phyloP scores from a whole-genome alignment of 2,888 invertebrate species.

The Macrosiphum euphorbiae region DNA sequence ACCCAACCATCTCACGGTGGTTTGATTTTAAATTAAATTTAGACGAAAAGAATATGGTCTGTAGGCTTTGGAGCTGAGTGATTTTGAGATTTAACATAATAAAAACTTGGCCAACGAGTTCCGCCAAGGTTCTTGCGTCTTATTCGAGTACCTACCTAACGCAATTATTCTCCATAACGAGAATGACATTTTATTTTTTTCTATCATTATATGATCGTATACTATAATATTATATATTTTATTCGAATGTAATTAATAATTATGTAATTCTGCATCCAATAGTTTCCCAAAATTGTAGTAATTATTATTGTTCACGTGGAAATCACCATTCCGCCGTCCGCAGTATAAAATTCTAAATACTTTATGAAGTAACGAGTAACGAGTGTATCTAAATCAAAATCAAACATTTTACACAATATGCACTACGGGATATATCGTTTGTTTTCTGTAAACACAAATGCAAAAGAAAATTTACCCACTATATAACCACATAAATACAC shows the following conservation, averaged over 20 bases:
- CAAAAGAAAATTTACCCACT: neutral
- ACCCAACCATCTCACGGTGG: neutral
- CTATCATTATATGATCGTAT: neutral
- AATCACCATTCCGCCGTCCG: neutral
- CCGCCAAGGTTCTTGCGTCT: constrained; percentile 33
- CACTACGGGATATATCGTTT: neutral
- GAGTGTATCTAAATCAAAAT: neutral
- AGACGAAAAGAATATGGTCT: neutral
- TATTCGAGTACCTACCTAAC: neutral
- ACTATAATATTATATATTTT: neutral
- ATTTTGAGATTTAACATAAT: constrained; percentile 32
- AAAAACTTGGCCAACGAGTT: constrained; percentile 46
- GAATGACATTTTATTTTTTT: constrained; percentile 29
- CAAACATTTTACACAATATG: neutral
- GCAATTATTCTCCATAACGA: constrained; percentile 14
- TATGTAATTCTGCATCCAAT: neutral
- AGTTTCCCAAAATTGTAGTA: neutral
- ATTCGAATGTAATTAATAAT: neutral
- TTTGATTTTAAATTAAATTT: neutral
- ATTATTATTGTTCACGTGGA: neutral
- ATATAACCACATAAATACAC: too few relatives aligned
- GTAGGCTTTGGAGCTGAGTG: neutral
- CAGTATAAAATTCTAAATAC: neutral
- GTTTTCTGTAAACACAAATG: neutral
- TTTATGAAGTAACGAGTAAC: neutral